phyloP scores from a whole-genome alignment of 2,888 invertebrate genomes.

The Notodromas monacha region DNA sequence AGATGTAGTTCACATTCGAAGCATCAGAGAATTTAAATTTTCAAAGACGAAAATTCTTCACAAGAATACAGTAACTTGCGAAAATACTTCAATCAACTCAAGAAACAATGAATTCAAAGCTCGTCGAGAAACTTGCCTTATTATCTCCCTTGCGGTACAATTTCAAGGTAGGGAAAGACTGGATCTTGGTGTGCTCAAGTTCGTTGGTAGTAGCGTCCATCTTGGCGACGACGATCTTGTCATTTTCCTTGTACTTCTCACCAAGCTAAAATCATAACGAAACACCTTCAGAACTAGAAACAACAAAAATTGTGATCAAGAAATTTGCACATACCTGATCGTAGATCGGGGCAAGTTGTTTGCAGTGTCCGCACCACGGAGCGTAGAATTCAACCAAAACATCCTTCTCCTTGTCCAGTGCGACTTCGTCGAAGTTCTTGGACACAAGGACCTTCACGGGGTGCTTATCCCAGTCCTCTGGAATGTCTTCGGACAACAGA shows the following conservation, averaged over 20 bases:
- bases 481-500: slow-evolving; percentile 64
- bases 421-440: slow-evolving; percentile 79
- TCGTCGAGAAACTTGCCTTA: too few relatives aligned
- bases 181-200: slow-evolving; percentile 72
- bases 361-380: slow-evolving; percentile 92
- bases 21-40: too few relatives aligned
- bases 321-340: slow-evolving; percentile 29
- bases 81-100: too few relatives aligned
- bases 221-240: slow-evolving; percentile 69
- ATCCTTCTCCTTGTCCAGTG: slow-evolving; percentile 45
- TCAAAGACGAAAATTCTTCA: too few relatives aligned
- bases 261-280: slow-evolving; percentile 27
- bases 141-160: slow-evolving; percentile 73
- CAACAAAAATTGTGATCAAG: too few relatives aligned
- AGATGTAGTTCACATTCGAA: too few relatives aligned
- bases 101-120: too few relatives aligned
- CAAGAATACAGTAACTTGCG: too few relatives aligned
- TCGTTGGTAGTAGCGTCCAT: slow-evolving; percentile 97
- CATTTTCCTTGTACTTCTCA: slow-evolving; percentile 50
- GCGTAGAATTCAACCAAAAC: slow-evolving; percentile 98
- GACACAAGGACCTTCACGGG: slow-evolving; percentile 77
- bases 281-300: background rate
- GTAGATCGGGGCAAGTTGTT: slow-evolving; percentile 82
- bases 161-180: slow-evolving; percentile 76
- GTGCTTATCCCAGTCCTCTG: slow-evolving; percentile 82